Evolutionary conservation across 2,113 vertebrate genomes (phyloP).

Genomic region (Oceanodroma tethys): DNA sequence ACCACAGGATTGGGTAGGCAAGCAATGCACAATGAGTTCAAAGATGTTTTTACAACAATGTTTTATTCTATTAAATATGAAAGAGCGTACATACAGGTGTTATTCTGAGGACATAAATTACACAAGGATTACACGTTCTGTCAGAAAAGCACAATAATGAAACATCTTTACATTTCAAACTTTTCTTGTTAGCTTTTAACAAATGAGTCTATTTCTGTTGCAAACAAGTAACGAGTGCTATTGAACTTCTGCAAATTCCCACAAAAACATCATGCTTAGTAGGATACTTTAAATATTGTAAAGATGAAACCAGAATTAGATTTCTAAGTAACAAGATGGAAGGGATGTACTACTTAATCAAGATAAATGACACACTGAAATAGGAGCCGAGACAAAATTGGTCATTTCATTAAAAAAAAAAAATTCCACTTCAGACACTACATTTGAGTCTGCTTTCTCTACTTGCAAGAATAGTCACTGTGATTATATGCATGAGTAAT

Average conservation of each 20-base stretch:
- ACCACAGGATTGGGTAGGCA: neutral
- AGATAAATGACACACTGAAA: conserved; percentile 55
- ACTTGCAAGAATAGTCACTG: conserved; percentile 6
- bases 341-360: conserved; percentile 42
- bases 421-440: conserved; percentile 19
- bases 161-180: conserved; percentile 53
- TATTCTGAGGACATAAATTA: conserved; percentile 59
- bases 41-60: conserved; percentile 40
- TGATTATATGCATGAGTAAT: neutral
- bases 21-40: neutral
- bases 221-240: conserved; percentile 57
- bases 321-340: conserved; percentile 42
- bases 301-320: conserved; percentile 45
- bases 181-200: conserved; percentile 52
- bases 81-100: conserved; percentile 51
- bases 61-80: conserved; percentile 67
- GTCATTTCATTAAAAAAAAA: conserved; percentile 40
- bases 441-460: conserved; percentile 3
- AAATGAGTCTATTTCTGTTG: conserved; percentile 54
- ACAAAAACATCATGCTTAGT: conserved; percentile 54
- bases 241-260: conserved; percentile 47
- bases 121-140: conserved; percentile 51
- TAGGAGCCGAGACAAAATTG: conserved; percentile 11
- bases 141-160: conserved; percentile 55
- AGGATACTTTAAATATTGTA: conserved; percentile 43